Evolutionary conservation across 2,113 vertebrate genomes (phyloP), one percentile per base, ranked within the genome.

Genomic region (Enhydra lutris): DNA sequence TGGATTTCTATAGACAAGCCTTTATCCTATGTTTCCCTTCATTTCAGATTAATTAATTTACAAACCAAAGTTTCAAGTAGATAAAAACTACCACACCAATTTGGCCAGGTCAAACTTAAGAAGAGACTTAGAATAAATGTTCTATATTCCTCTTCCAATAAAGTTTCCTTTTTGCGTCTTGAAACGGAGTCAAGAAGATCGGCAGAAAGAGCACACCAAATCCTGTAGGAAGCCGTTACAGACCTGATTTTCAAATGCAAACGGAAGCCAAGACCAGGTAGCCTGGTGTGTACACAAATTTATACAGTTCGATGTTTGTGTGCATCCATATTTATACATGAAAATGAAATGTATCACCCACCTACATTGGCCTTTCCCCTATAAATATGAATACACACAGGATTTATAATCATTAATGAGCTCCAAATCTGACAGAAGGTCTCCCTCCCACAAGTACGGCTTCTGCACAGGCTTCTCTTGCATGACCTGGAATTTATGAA

Each of bases 11-110:
- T 3, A 84, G 29, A 21, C 29, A 78, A 52, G 55, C 20, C n/a
- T 67, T 67, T 39, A 89, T 15, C 57, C 20, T 61, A 20, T 1
- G 42, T 80, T 94, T 87, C 14, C n/a, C 34, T 34, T 57, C 74
- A 59, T 59, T 47, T 67, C 45, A 81, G 86, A 91, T 69, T 55
- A 76, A 24, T 61, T 50, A 50, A 71, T 79, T 95, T 82, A 82
- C n/a, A 92, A 90, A 94, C 9, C 57, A n/a, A 97, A 94, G 85
- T 82, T 73, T 79, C 47, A 93, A 65, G 31, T 20, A 71, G 29
- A 69, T 73, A 69, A 85, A 93, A 31, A 79, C 31, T 63, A 47
- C 42, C 42, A 57, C 2, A 91, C 18, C 91, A 57, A 78, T 47
- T 21, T 50, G 57, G 73, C 24, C 71, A 94, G 17, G 67, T 74